phyloP scores from a whole-genome alignment of 2,113 vertebrate genomes.

The Verasper variegatus region DNA sequence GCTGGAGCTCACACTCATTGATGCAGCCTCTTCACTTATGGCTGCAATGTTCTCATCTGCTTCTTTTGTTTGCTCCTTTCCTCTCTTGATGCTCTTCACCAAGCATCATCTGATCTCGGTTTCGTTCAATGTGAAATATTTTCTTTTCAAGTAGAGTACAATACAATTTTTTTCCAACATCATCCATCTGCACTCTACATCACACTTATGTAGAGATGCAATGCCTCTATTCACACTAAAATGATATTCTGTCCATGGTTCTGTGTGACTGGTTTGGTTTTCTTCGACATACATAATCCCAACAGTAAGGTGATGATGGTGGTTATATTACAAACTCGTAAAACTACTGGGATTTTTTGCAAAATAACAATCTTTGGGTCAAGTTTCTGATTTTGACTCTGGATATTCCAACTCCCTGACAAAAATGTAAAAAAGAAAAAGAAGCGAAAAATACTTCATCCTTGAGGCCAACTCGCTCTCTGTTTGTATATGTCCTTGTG shows the following conservation, averaged over 20 bases:
- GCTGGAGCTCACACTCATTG: slow-evolving; percentile 39
- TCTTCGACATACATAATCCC: not conserved
- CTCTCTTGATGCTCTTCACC: not conserved
- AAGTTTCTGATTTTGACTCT: not conserved
- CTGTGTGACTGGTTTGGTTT: not conserved
- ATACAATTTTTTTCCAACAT: too few species aligned
- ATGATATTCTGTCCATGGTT: not conserved
- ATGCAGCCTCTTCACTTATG: slow-evolving; percentile 21
- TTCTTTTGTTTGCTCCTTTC: slow-evolving; percentile 15
- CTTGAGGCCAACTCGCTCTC: not conserved
- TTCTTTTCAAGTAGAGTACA: not conserved
- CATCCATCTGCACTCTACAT: not conserved
- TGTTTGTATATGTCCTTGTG: not conserved
- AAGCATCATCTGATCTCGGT: not conserved
- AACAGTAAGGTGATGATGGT: not conserved
- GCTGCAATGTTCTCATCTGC: slow-evolving; percentile 6
- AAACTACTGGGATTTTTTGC: too few species aligned
- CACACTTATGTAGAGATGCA: too few species aligned
- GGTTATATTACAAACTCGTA: not conserved
- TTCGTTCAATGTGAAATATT: not conserved
- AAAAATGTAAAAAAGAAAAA: not conserved
- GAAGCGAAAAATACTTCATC: not conserved
- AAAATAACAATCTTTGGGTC: not conserved
- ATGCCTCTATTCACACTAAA: too few species aligned
- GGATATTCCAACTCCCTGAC: not conserved